Percentiles rank a stretch among this genome's conserved stretches.
Evolutionary conservation across 2,113 vertebrate genomes (phyloP).

Genomic region (Hippocampus guttulatus): DNA sequence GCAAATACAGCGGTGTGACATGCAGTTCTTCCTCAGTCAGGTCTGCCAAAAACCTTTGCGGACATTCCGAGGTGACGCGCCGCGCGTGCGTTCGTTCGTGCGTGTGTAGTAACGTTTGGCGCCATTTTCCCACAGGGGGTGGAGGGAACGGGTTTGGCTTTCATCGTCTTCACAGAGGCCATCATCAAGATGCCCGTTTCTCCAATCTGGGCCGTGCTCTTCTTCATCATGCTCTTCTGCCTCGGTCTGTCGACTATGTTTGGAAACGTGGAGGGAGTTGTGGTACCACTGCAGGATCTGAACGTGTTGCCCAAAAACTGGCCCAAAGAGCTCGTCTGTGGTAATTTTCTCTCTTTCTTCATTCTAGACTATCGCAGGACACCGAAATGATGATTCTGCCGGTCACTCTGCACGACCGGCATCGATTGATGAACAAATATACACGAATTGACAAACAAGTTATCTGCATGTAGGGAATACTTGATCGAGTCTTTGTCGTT

Average conservation of each 20-base stretch:
- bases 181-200: constrained; percentile 92
- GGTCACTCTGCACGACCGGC: too few relatives aligned
- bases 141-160: constrained; percentile 91
- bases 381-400: neutral
- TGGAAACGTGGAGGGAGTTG: constrained; percentile 88
- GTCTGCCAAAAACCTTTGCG: constrained; percentile 26
- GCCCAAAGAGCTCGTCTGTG: constrained; percentile 86
- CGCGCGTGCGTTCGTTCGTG: too few relatives aligned
- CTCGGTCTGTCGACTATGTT: constrained; percentile 97
- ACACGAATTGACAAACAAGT: too few relatives aligned
- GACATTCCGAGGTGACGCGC: too few relatives aligned
- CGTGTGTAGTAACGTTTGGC: neutral
- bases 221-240: constrained; percentile 98
- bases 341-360: constrained; percentile 56
- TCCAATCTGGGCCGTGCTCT: constrained; percentile 90
- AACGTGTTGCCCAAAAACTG: constrained; percentile 72
- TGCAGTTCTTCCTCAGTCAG: constrained; percentile 66
- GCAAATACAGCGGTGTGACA: constrained; percentile 52
- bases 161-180: constrained; percentile 97
- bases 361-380: neutral
- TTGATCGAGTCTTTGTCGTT: neutral
- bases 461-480: neutral
- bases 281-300: constrained; percentile 86
- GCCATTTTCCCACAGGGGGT: constrained; percentile 76
- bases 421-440: neutral